Evolutionary conservation across 2,888 invertebrate species (phyloP).

Genomic region (Gortyna flavago): DNA sequence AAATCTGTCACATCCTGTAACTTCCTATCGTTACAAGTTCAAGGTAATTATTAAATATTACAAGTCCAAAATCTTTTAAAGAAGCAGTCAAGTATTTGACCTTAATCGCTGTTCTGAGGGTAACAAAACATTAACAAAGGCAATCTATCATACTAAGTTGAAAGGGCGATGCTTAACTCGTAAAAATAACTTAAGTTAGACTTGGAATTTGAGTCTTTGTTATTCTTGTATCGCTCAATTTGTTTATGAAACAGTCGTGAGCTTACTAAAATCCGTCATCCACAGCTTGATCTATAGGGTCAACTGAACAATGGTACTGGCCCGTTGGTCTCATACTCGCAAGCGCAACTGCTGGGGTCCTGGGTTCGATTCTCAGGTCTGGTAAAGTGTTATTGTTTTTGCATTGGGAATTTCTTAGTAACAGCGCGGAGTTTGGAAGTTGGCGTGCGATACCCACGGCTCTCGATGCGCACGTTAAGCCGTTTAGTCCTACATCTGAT

Average conservation of each 20-base stretch:
- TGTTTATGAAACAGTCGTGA: background rate
- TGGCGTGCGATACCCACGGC: background rate
- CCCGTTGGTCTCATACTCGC: background rate
- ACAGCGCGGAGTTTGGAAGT: background rate
- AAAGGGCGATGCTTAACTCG: slow-evolving; percentile 33
- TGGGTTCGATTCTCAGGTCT: background rate
- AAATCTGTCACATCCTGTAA: slow-evolving; percentile 48
- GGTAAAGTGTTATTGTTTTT: too few species aligned
- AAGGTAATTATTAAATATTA: slow-evolving; percentile 43
- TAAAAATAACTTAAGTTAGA: slow-evolving; percentile 45
- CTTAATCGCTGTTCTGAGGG: slow-evolving; percentile 59
- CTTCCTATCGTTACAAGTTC: slow-evolving; percentile 29
- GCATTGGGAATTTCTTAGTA: background rate
- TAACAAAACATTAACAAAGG: slow-evolving; percentile 59
- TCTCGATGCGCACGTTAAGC: background rate
- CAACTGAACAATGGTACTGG: background rate
- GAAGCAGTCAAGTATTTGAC: slow-evolving; percentile 60
- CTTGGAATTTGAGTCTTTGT: slow-evolving; percentile 40
- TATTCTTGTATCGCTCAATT: slow-evolving; percentile 20
- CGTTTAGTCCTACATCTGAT: background rate
- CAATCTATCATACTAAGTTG: slow-evolving; percentile 62
- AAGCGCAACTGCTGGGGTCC: background rate
- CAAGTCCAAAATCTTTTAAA: slow-evolving; percentile 50
- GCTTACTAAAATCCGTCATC: background rate
- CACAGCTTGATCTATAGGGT: background rate